Percentiles rank a stretch among this genome's conserved stretches.
These are phyloP conservation scores for Lordiphosa stackelbergi DNA, from an alignment of 1,140 invertebrate species.

Conservation along the genomic window DNA sequence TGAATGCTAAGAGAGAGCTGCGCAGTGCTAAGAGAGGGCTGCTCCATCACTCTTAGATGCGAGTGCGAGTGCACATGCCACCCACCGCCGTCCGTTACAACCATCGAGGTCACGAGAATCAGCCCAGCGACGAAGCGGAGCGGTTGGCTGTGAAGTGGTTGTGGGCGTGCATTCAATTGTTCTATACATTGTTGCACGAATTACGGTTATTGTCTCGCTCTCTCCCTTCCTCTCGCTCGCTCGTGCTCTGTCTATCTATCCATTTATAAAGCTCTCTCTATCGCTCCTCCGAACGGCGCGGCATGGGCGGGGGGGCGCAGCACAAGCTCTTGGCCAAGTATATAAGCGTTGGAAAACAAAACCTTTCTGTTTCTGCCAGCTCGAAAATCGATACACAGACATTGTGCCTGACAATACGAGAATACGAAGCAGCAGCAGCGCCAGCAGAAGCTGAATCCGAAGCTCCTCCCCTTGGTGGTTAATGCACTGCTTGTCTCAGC, in stretches of 20 bases:
- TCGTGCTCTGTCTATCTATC: slow-evolving; percentile 3
- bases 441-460: slow-evolving; percentile 16
- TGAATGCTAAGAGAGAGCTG: not conserved
- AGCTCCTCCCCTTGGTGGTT: slow-evolving; percentile 63
- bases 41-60: slow-evolving; percentile 16
- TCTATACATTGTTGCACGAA: slow-evolving; percentile 53
- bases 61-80: not conserved
- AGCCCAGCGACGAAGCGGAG: slow-evolving; percentile 16
- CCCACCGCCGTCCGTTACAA: slow-evolving; percentile 16
- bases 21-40: slow-evolving; percentile 2
- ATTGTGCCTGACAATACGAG: slow-evolving; percentile 47
- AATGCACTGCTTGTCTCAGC: slow-evolving; percentile 51
- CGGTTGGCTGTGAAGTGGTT: slow-evolving; percentile 40
- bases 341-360: slow-evolving; percentile 31
- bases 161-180: slow-evolving; percentile 62
- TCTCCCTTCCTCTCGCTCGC: slow-evolving; percentile 7
- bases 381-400: slow-evolving; percentile 50
- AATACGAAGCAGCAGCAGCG: slow-evolving; percentile 9
- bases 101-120: slow-evolving; percentile 17
- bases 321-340: slow-evolving; percentile 11
- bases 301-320: not conserved
- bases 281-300: not conserved
- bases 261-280: slow-evolving; percentile 15
- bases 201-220: slow-evolving; percentile 44
- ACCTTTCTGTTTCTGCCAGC: slow-evolving; percentile 30